Percentiles rank a stretch among this genome's conserved stretches.
phyloP scores from a whole-genome alignment of 2,113 vertebrate genomes.

The Maccullochella peelii region DNA sequence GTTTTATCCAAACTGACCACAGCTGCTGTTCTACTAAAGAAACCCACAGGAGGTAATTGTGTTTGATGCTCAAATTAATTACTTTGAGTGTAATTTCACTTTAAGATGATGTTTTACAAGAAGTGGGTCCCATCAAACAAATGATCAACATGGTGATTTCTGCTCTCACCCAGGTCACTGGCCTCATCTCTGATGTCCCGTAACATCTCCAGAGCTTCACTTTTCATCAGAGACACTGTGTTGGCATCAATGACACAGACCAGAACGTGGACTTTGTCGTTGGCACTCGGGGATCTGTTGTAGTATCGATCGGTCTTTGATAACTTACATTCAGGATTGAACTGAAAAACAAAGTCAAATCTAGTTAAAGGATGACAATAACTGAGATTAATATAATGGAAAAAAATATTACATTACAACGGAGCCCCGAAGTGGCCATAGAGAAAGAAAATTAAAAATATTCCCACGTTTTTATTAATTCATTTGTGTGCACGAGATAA shows the following conservation, averaged over 20 bases:
- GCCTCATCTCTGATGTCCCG: not conserved
- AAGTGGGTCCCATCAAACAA: not conserved
- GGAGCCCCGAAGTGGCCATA: too few relatives aligned
- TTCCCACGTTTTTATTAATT: too few relatives aligned
- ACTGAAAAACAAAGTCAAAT: conserved; percentile 20
- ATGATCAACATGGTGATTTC: not conserved
- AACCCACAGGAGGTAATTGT: not conserved
- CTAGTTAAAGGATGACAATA: not conserved
- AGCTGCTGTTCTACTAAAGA: not conserved
- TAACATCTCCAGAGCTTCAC: fast-evolving
- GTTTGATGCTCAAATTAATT: too few relatives aligned
- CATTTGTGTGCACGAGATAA: too few relatives aligned
- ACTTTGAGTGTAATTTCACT: too few relatives aligned
- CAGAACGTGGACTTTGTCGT: conserved; percentile 31
- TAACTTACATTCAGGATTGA: not conserved
- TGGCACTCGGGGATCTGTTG: not conserved
- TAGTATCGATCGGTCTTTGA: not conserved
- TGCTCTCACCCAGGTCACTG: not conserved
- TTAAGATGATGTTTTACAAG: too few relatives aligned
- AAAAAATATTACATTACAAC: too few relatives aligned
- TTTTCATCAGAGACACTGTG: fast-evolving
- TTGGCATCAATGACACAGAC: conserved; percentile 8
- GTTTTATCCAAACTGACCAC: not conserved
- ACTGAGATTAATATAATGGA: too few relatives aligned
- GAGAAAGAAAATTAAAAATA: too few relatives aligned